A percentile compares a stretch with the other conserved stretches of the same genome.
Evolutionary conservation across 2,797 vertebrate species (phyloP).

Genomic region (Microctenopoma steveboyesi): DNA sequence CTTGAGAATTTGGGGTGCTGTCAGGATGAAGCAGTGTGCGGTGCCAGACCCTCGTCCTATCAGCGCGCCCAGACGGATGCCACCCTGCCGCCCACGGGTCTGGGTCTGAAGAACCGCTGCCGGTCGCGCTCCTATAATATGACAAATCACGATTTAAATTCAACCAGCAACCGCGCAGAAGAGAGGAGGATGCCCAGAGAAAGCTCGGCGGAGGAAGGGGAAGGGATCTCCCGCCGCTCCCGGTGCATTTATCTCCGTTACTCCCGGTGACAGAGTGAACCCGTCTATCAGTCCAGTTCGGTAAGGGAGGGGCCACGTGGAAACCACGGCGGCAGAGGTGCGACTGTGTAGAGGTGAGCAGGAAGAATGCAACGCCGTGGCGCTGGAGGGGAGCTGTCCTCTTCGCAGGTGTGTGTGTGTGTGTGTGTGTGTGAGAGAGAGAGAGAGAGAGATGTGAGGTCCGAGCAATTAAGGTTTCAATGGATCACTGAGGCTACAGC

Average conservation of each 20-base stretch:
- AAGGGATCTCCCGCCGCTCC: slow-evolving; percentile 60
- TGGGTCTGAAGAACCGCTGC: slow-evolving; percentile 56
- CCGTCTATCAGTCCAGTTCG: slow-evolving; percentile 59
- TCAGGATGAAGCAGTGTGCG: slow-evolving; percentile 48
- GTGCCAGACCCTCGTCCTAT: slow-evolving; percentile 58
- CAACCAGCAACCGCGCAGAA: slow-evolving; percentile 28
- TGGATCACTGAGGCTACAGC: slow-evolving; percentile 37
- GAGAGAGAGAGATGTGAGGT: slow-evolving; percentile 22
- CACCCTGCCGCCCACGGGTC: slow-evolving; percentile 79
- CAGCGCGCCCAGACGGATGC: slow-evolving; percentile 71
- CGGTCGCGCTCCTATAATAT: slow-evolving; percentile 22
- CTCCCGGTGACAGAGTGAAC: slow-evolving; percentile 64
- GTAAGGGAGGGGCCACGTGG: slow-evolving; percentile 64
- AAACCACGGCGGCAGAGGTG: slow-evolving; percentile 55
- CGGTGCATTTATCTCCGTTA: slow-evolving; percentile 46
- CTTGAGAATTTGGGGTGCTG: slow-evolving; percentile 40
- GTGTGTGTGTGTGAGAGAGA: slow-evolving; percentile 17
- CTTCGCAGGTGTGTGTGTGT: slow-evolving; percentile 42
- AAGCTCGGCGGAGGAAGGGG: slow-evolving; percentile 27
- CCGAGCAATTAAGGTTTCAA: slow-evolving; percentile 59
- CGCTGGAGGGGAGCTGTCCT: slow-evolving; percentile 39
- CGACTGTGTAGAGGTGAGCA: slow-evolving; percentile 49
- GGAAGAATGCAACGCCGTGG: slow-evolving; percentile 39
- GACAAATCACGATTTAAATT: slow-evolving; percentile 38
- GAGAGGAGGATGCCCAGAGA: slow-evolving; percentile 25